Percentiles rank a stretch among this genome's conserved stretches.
Evolutionary conservation across 2,888 invertebrate species (phyloP).

Genomic region (Platycheirus rosarum): DNA sequence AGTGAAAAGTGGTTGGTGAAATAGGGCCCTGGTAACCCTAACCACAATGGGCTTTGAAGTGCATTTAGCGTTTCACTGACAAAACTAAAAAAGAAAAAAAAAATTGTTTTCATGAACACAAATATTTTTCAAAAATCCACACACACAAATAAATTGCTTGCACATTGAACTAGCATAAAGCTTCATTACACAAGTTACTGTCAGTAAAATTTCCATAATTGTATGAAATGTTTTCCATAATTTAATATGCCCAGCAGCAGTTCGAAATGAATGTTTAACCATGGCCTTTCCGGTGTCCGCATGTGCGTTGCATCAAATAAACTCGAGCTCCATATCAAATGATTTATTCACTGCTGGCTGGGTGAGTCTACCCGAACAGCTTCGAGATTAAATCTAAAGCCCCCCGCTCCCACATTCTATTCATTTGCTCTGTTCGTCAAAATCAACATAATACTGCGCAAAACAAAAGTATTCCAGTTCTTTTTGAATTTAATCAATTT

Average conservation of each 20-base stretch:
- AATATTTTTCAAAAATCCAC: too few species aligned
- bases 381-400: neutral
- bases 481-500: conserved; percentile 18
- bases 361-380: neutral
- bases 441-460: neutral
- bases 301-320: conserved; percentile 37
- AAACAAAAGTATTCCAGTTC: conserved; percentile 13
- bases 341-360: neutral
- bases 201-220: neutral
- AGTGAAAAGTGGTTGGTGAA: too few species aligned
- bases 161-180: too few species aligned
- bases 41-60: too few species aligned
- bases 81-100: too few species aligned
- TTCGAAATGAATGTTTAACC: conserved; percentile 26
- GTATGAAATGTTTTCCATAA: neutral
- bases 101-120: too few species aligned
- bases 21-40: too few species aligned
- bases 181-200: too few species aligned
- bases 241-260: conserved; percentile 55
- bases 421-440: neutral
- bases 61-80: too few species aligned
- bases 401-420: neutral
- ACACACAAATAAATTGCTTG: too few species aligned
- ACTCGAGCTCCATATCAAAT: conserved; percentile 57
- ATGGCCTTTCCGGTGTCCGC: conserved; percentile 48